Evolutionary conservation across 2,888 invertebrate species (phyloP).

Genomic region (Tetropium fuscum): DNA sequence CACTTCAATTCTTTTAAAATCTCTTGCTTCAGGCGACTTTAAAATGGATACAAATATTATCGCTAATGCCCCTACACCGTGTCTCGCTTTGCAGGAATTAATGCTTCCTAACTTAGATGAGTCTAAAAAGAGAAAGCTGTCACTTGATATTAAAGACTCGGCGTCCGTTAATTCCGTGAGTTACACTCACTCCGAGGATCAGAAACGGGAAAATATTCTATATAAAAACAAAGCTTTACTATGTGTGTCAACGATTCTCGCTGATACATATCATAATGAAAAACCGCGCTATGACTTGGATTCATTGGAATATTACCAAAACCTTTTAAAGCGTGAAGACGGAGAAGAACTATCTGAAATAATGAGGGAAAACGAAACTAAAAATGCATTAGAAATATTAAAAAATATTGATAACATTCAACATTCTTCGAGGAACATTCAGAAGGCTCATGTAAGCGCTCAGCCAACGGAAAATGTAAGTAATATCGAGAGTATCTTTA

Average conservation of each 20-base stretch:
- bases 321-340: constrained; percentile 38
- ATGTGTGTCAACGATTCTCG: constrained; percentile 47
- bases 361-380: not conserved
- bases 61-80: not conserved
- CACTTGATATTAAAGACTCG: constrained; percentile 17
- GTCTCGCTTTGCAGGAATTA: not conserved
- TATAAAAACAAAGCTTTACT: constrained; percentile 58
- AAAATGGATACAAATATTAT: constrained; percentile 18
- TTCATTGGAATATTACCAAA: constrained; percentile 45
- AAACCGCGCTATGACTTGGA: constrained; percentile 35
- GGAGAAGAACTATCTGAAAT: constrained; percentile 21
- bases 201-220: constrained; percentile 25
- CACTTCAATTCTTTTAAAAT: constrained; percentile 24
- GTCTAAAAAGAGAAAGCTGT: constrained; percentile 16
- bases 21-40: constrained; percentile 27
- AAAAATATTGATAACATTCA: constrained; percentile 1
- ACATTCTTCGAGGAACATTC: no score
- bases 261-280: no score
- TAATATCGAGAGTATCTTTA: constrained; percentile 55
- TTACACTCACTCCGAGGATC: not conserved
- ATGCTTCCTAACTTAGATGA: not conserved
- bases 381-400: constrained; percentile 1
- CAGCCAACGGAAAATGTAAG: not conserved
- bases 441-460: not conserved
- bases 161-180: constrained; percentile 46